These are phyloP conservation scores for Nematostella vectensis DNA, from an alignment of 92 coral and sea anemone species.

Conservation along the genomic window DNA sequence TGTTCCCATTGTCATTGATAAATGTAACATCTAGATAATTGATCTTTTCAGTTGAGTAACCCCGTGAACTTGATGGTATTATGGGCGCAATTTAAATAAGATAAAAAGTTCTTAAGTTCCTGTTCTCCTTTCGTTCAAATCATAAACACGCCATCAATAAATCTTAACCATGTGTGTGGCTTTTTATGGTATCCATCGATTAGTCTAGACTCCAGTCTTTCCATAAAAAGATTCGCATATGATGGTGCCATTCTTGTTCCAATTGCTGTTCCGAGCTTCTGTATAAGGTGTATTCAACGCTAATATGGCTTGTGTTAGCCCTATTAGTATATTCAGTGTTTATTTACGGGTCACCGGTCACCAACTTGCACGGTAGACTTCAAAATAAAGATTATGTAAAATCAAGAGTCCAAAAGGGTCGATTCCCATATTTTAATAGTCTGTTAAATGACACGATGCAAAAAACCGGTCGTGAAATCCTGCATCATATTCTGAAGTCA, in stretches of 20 bases:
- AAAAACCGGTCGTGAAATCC: too few species aligned
- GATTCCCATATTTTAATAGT: too few species aligned
- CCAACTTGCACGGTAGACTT: too few species aligned
- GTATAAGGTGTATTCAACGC: not conserved
- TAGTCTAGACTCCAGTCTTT: not conserved
- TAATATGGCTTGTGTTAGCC: too few species aligned
- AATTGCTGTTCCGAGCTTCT: conserved; percentile 1
- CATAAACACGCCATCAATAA: conserved; percentile 25
- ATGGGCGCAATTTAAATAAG: conserved; percentile 4
- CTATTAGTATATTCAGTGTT: too few species aligned
- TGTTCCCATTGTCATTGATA: conserved; percentile 1
- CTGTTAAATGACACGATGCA: too few species aligned
- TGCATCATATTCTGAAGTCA: too few species aligned
- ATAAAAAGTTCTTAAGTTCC: conserved; percentile 1
- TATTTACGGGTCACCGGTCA: too few species aligned
- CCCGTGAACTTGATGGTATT: conserved; percentile 24
- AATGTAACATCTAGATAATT: conserved; percentile 17
- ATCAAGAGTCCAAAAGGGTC: too few species aligned
- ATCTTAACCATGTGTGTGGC: conserved; percentile 21
- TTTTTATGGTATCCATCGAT: not conserved
- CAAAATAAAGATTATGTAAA: too few species aligned
- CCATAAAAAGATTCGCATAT: conserved; percentile 6
- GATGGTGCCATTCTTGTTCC: conserved; percentile 5
- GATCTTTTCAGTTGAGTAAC: conserved; percentile 2
- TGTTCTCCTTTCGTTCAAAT: conserved; percentile 25